Conservation (phyloP, 2,797 vertebrate genomes). For the Argentina silus region DNA sequence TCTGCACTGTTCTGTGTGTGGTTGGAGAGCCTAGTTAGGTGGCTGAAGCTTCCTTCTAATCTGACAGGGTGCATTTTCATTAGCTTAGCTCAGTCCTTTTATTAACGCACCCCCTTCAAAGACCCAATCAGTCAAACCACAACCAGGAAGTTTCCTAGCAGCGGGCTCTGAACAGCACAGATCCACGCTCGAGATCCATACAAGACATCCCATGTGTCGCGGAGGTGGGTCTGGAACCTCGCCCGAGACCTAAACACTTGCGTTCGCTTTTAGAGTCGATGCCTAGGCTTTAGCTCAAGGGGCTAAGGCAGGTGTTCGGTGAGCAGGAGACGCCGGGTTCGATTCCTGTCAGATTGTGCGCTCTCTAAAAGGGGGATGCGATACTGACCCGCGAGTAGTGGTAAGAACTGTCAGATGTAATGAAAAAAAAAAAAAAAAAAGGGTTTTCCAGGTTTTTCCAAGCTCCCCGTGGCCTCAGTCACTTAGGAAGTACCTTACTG, state of each 20-base stretch:
- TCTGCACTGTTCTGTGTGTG: constrained; percentile 67
- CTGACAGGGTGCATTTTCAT: constrained; percentile 81
- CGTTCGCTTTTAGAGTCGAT: too few relatives aligned
- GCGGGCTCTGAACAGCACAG: neutral
- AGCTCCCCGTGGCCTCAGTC: neutral
- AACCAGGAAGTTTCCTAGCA: constrained; percentile 69
- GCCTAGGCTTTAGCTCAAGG: too few relatives aligned
- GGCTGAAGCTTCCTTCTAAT: constrained; percentile 80
- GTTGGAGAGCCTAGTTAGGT: constrained; percentile 64
- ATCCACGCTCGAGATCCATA: neutral
- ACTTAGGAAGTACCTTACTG: constrained; percentile 18
- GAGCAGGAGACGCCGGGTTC: too few relatives aligned
- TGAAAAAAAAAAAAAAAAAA: too few relatives aligned
- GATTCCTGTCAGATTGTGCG: too few relatives aligned
- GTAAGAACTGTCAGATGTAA: too few relatives aligned
- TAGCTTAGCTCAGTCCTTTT: constrained; percentile 81
- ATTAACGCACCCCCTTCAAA: constrained; percentile 79
- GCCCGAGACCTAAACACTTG: too few relatives aligned
- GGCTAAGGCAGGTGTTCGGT: too few relatives aligned
- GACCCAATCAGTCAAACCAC: constrained; percentile 79
- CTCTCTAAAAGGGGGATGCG: too few relatives aligned
- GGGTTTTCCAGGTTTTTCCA: neutral
- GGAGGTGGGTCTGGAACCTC: too few relatives aligned
- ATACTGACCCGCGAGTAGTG: too few relatives aligned
- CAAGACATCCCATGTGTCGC: too few relatives aligned